Conservation (phyloP, 2,888 invertebrate genomes). For the Phyto melanocephala region DNA sequence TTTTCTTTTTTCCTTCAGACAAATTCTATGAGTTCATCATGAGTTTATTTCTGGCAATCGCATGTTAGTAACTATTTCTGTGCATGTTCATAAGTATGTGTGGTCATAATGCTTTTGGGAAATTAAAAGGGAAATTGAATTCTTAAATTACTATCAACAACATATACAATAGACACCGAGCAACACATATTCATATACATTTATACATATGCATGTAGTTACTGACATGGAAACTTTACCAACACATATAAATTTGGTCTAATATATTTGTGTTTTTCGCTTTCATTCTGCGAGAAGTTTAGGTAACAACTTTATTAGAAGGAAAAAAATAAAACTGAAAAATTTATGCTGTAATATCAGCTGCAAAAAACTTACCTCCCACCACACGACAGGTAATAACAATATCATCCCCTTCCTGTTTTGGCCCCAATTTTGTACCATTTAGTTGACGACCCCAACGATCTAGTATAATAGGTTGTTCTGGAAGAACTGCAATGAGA, state of each 20-base stretch:
- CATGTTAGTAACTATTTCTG: neutral
- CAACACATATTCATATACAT: neutral
- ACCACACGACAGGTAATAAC: conserved; percentile 91
- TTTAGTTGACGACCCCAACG: conserved; percentile 91
- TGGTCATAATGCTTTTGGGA: conserved; percentile 73
- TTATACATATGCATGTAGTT: neutral
- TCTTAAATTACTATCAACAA: conserved; percentile 52
- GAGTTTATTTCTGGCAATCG: conserved; percentile 5
- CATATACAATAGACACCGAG: neutral
- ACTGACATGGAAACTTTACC: neutral
- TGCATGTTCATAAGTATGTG: neutral
- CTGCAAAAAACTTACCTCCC: conserved; percentile 84
- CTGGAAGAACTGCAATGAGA: conserved; percentile 87
- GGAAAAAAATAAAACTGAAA: neutral
- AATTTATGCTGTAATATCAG: conserved; percentile 1
- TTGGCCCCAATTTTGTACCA: conserved; percentile 88
- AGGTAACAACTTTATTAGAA: neutral
- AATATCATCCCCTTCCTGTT: conserved; percentile 91
- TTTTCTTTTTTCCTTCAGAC: neutral
- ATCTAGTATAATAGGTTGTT: conserved; percentile 91
- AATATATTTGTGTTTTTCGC: neutral
- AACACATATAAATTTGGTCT: neutral
- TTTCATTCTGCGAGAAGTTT: neutral
- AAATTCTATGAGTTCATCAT: conserved; percentile 46
- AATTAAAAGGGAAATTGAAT: conserved; percentile 71